phyloP scores from a whole-genome alignment of 2,888 invertebrate species.

The Blera fallax region DNA sequence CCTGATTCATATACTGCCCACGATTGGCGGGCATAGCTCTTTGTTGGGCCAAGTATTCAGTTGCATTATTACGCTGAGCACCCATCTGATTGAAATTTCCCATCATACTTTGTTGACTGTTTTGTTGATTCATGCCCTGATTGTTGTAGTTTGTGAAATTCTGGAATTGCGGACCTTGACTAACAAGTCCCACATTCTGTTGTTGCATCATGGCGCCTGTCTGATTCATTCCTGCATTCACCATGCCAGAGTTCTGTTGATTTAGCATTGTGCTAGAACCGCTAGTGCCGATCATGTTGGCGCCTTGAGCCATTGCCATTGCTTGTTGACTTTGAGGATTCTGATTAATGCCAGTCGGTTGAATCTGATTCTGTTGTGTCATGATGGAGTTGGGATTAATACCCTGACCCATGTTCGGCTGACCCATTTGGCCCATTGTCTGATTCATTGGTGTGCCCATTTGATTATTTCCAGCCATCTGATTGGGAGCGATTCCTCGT shows the following conservation, averaged over 20 bases:
- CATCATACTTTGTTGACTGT: conserved; percentile 79
- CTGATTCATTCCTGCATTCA: conserved; percentile 74
- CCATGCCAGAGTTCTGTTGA: conserved; percentile 76
- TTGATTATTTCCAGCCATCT: conserved; percentile 81
- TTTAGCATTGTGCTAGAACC: conserved; percentile 74
- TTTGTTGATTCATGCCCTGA: conserved; percentile 82
- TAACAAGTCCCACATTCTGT: conserved; percentile 80
- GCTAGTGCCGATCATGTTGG: conserved; percentile 77
- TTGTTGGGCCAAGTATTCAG: conserved; percentile 79
- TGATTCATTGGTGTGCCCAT: conserved; percentile 83
- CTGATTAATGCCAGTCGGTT: conserved; percentile 75
- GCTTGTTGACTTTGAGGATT: conserved; percentile 78
- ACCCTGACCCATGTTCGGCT: conserved; percentile 80
- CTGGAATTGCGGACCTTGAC: conserved; percentile 81
- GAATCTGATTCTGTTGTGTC: conserved; percentile 73
- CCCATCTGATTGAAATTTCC: conserved; percentile 81
- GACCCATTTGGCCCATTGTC: conserved; percentile 79
- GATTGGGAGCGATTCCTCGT: conserved; percentile 81
- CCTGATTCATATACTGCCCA: conserved; percentile 83
- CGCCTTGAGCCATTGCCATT: conserved; percentile 76
- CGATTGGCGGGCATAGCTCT: conserved; percentile 79
- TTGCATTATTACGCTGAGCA: conserved; percentile 79
- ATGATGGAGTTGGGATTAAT: conserved; percentile 74
- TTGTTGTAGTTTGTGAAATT: conserved; percentile 85
- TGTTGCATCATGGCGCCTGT: conserved; percentile 78